Conservation (phyloP, 2,113 vertebrate species). For the Clupea harengus region DNA sequence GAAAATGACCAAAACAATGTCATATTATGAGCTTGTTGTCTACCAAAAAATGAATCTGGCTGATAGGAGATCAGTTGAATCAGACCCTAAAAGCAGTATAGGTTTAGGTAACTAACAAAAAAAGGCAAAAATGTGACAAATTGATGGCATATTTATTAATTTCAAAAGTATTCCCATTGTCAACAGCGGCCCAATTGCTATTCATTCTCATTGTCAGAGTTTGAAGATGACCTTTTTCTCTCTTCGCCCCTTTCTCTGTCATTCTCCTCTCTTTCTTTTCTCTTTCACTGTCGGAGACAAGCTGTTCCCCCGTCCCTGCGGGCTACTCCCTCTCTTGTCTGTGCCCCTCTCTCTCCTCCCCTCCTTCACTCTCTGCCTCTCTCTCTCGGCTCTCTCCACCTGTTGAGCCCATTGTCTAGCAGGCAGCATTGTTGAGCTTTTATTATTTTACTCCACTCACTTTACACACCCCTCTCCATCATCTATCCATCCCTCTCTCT, state of each 20-base stretch:
- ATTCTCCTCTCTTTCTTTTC: slow-evolving; percentile 52
- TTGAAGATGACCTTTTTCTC: slow-evolving; percentile 67
- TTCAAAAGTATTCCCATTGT: slow-evolving; percentile 38
- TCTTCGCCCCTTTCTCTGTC: slow-evolving; percentile 38
- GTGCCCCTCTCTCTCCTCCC: slow-evolving; percentile 24
- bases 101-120: not conserved
- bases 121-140: not conserved
- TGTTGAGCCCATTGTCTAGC: slow-evolving; percentile 71
- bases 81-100: not conserved
- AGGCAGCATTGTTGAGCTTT: slow-evolving; percentile 57
- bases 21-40: too few species aligned
- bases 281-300: slow-evolving; percentile 66
- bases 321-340: slow-evolving; percentile 70
- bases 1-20: not conserved
- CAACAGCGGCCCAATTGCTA: slow-evolving; percentile 65
- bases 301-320: slow-evolving; percentile 68
- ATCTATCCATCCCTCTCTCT: not conserved
- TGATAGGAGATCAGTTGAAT: not conserved
- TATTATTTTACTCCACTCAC: slow-evolving; percentile 59
- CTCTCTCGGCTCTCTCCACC: slow-evolving; percentile 67
- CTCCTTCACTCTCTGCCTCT: slow-evolving; percentile 21
- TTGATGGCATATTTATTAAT: slow-evolving; percentile 6
- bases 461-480: slow-evolving; percentile 39
- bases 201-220: slow-evolving; percentile 70
- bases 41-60: not conserved